Base-by-base conservation (phyloP, 2,797 vertebrate genomes). In the Myoxocephalus aenaeus region DNA sequence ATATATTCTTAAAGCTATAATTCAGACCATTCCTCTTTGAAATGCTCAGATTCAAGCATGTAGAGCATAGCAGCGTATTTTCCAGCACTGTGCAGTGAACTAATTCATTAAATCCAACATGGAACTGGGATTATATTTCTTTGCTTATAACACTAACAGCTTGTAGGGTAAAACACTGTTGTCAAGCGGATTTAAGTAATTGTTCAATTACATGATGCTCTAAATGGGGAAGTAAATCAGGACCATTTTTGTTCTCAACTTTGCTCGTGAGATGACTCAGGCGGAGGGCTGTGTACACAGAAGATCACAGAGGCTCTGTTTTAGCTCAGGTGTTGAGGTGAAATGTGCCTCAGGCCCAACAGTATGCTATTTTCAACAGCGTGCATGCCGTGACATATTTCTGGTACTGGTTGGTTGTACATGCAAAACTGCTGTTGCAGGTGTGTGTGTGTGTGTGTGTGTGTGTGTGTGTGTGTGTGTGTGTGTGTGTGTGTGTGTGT, bases 331-430 rank as follows among this genome's bases (percentile, higher is more conserved):
- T 92, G 84, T 78, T 76, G 25, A 54, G 61, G 38, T 73, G 73
- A 79, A 57, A 75, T 65, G 59, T 66, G 77, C 91, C 86, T 67
- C 42, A 12, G 83, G 82, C 66, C 15, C 14, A 63, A 63, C 84
- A 85, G 73, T 80, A 83, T 87, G 82, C 70, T 76, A 50, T 83
- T 87, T 90, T 87, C 67, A 83, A 76, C 75, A 40, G 65, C 10
- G 63, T 88, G 83, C 90, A 84, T 92, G 93, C 92, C 70, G 75
- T 85, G 90, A 93, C 91, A 93, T 89, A 94, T 92, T 90, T 90
- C 81, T 54, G 61, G 79, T 79, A 56, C 86, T 62, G 71, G 76
- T 79, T 82, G 51, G 65, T 61, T 86, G 69, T 72, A 65, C 77
- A 85, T 77, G 87, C 79, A 90, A 83, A 90, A 80, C 57, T 54